Conservation (phyloP, 2,888 invertebrate species). For the Hofmannophila pseudospretella region DNA sequence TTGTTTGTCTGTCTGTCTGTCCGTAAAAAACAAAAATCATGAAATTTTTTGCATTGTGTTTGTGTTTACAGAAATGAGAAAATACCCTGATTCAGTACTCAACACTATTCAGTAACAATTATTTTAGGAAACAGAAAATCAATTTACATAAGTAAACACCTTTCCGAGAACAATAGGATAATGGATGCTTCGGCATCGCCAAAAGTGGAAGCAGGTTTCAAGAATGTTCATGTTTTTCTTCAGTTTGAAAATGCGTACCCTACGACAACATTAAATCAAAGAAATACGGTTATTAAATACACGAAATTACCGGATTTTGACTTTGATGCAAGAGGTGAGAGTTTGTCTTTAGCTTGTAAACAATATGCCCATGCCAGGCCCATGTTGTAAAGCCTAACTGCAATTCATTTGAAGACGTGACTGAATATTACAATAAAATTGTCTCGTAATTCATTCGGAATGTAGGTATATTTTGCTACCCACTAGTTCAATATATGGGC, state of each 20-base stretch:
- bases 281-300: constrained; percentile 53
- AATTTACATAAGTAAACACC: constrained; percentile 1
- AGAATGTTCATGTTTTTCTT: constrained; percentile 38
- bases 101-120: not conserved
- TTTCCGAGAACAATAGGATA: constrained; percentile 21
- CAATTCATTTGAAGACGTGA: not conserved
- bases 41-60: constrained; percentile 9
- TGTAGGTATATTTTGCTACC: too few relatives aligned
- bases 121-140: not conserved
- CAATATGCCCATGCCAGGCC: too few relatives aligned
- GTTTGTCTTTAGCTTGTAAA: too few relatives aligned
- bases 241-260: constrained; percentile 37
- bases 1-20: constrained; percentile 10
- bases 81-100: not conserved
- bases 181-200: constrained; percentile 63
- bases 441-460: too few relatives aligned
- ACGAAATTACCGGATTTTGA: constrained; percentile 61
- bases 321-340: constrained; percentile 46
- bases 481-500: too few relatives aligned
- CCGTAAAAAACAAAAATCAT: not conserved
- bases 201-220: constrained; percentile 38
- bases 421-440: not conserved
- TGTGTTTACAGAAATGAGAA: not conserved
- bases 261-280: constrained; percentile 25
- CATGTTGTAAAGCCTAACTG: not conserved